Evolutionary conservation across 2,113 vertebrate species (phyloP), one percentile per base, ranked within the genome.

Genomic region (Platysteira castanea): DNA sequence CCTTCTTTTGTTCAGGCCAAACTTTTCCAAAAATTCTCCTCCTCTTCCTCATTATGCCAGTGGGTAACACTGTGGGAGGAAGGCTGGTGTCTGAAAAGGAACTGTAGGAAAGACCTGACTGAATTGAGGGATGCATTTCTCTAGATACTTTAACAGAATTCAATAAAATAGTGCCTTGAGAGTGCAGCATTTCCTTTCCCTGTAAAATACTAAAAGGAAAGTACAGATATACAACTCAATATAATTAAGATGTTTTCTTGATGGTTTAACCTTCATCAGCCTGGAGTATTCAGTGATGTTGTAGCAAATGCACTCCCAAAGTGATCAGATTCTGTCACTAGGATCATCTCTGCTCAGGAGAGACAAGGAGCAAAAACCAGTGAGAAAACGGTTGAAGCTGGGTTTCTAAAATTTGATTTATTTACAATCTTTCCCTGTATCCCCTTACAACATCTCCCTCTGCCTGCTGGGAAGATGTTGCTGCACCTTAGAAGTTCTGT

Each of bases 391-490:
- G 78, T 31, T 7, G 21, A 39, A 71, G 10, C 15, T 3, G 65
- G 10, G 5, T 37, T 30, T 67, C 22, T 9, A 14, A 76, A 63
- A 54, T 15, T 0, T 0, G 2, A 14, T 77, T 49, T 77, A 30
- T 89, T 60, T 37, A 4, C 77, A 61, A 41, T 15, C 6, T 24
- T 41, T 39, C 31, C 52, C 80, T 41, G 53, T 73, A 49, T 39
- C 63, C 59, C 56, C 69, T 87, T 8, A 1, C 14, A 56, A 42
- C 21, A 2, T 57, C 16, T 74, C 82, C 54, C 71, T 53, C 22
- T 50, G 76, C 97, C 98, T 97, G 98, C 98, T 69, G 97, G 97
- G 98, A 93, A 96, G 97, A 85, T 71, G 87, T 18, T 4, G 44
- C 6, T 8, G 47, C 64, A 10, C 15, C 44, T 22, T 1, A 4